Percentiles rank a stretch among this genome's conserved stretches.
These are phyloP conservation scores for Dichetophora obliterata DNA, from an alignment of 2,888 invertebrate genomes.

Conservation along the genomic window DNA sequence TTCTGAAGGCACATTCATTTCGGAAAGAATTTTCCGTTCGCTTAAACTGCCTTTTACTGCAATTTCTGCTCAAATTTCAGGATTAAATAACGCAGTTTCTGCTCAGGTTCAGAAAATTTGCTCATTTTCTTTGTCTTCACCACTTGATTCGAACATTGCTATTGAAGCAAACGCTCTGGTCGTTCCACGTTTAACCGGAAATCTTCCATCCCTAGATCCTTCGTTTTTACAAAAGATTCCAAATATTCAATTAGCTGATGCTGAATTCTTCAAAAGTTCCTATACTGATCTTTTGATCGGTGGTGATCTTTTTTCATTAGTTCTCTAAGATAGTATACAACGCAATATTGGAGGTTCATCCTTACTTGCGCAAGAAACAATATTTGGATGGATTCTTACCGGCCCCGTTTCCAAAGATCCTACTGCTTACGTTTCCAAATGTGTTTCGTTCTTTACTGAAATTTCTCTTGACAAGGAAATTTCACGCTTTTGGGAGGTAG, in stretches of 20 bases:
- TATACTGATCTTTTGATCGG: neutral
- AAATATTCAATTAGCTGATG: neutral
- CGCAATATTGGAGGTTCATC: neutral
- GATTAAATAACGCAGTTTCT: no score
- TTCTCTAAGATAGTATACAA: neutral
- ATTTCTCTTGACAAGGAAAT: neutral
- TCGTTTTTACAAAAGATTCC: neutral
- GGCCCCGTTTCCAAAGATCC: neutral
- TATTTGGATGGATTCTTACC: neutral
- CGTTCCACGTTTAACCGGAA: neutral
- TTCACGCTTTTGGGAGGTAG: neutral
- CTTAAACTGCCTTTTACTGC: neutral
- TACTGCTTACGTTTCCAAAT: no score
- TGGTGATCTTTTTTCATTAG: no score
- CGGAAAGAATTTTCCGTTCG: neutral
- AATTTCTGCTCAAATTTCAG: constrained; percentile 12
- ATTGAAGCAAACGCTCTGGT: neutral
- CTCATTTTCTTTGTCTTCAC: neutral
- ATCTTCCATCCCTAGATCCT: neutral
- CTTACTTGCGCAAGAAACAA: neutral
- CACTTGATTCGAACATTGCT: neutral
- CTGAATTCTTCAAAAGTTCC: neutral
- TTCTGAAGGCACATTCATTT: no score
- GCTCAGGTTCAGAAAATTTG: no score
- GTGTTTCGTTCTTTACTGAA: neutral